Evolutionary conservation across 2,797 vertebrate genomes (phyloP), one percentile per base, ranked within the genome.

Genomic region (Acanthiza pusilla): DNA sequence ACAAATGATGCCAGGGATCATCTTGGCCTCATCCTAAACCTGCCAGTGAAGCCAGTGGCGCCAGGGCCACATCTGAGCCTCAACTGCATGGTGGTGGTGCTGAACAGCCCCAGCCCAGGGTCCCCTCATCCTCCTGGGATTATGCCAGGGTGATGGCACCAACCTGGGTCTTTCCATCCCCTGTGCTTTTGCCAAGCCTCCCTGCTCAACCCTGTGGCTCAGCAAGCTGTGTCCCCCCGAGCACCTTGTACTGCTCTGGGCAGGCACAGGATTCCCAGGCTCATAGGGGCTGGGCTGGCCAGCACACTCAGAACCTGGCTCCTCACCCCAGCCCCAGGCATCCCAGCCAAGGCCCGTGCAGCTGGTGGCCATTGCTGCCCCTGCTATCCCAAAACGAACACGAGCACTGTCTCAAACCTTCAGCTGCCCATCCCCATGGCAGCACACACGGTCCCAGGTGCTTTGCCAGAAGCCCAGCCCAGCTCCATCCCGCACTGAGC

Each of bases 41-140:
- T 29, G 57, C 3, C 54, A 50, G 63, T 4, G 7, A 45, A 62
- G 67, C 32, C 75, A 54, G 12, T 0, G 6, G 74, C 1, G 6
- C n/a, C 4, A 21, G n/a, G 27, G 60, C 17, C 16, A 10, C 0
- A 0, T 34, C 12, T 12, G 13, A 85, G 48, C 48, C 16, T 45
- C 5, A 10, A 0, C n/a, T 13, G 32, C 23, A 42, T 0, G 0
- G 27, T 6, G 4, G 13, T 7, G 10, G 42, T 61, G 8, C 55
- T 32, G n/a, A 72, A 51, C 8, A 8, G 58, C 48, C 34, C 18
- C 63, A 72, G 30, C 25, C 72, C 20, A 43, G 34, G 7, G 13
- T 10, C 9, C 42, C 22, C 36, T 50, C 4, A 3, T 34, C 10
- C 58, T 74, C 34, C 34, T 1, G 2, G 12, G 23, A 11, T 19